These are phyloP conservation scores for Taxidea taxus DNA, from an alignment of 2,113 vertebrate species.

Conservation along the genomic window DNA sequence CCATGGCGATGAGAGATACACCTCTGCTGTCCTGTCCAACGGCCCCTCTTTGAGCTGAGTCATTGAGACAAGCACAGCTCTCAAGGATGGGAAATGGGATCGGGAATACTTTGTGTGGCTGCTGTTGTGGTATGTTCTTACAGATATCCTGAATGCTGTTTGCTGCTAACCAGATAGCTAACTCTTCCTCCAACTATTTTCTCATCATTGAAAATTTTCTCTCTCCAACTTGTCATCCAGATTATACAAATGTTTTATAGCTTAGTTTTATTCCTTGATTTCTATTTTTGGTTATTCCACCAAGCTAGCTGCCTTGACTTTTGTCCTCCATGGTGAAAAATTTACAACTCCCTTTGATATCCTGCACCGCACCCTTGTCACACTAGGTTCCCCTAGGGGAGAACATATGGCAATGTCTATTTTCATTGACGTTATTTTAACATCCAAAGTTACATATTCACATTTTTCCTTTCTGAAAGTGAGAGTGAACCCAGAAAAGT, in stretches of 20 bases:
- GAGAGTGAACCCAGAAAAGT: no score
- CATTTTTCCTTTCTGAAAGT: no score
- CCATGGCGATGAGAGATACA: not conserved
- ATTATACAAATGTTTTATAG: not conserved
- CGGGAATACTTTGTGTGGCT: not conserved
- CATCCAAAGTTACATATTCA: not conserved
- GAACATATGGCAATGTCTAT: not conserved
- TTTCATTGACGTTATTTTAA: not conserved
- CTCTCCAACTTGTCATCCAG: not conserved
- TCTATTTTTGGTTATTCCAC: not conserved
- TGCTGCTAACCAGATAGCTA: not conserved
- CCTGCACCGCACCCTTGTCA: not conserved
- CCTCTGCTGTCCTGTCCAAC: not conserved
- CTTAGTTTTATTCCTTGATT: not conserved
- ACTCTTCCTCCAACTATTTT: not conserved
- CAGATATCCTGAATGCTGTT: not conserved
- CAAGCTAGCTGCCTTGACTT: not conserved
- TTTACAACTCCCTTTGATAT: not conserved
- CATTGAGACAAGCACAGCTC: no score
- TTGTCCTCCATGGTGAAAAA: not conserved
- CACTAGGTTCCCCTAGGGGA: not conserved
- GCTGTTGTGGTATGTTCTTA: not conserved
- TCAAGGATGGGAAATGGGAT: no score
- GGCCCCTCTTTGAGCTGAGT: not conserved
- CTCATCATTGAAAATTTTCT: not conserved